Percentiles rank a stretch among this genome's conserved stretches.
Evolutionary conservation across 2,797 vertebrate species (phyloP).

Genomic region (Crocodylus rhombifer): DNA sequence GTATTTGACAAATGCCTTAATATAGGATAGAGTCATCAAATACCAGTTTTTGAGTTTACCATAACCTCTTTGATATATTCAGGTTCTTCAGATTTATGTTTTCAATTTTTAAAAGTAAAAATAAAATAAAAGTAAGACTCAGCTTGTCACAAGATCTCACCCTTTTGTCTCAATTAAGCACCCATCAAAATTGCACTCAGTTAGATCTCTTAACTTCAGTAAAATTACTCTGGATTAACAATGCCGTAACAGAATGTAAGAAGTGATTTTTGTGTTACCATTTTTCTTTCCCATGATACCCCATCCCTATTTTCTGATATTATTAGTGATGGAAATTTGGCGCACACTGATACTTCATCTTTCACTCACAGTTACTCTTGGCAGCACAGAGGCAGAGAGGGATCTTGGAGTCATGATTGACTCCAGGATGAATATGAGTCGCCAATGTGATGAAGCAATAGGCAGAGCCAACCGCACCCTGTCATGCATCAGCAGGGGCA

Average conservation of each 20-base stretch:
- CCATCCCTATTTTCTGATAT: slow-evolving; percentile 30
- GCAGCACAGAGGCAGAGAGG: too few relatives aligned
- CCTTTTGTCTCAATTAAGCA: not conserved
- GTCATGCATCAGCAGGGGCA: too few relatives aligned
- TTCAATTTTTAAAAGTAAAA: too few relatives aligned
- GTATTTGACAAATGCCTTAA: not conserved
- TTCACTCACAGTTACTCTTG: slow-evolving; percentile 34
- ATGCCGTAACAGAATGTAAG: slow-evolving; percentile 5
- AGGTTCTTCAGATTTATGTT: too few relatives aligned
- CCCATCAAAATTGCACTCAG: not conserved
- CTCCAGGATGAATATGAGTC: too few relatives aligned
- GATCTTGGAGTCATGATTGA: too few relatives aligned
- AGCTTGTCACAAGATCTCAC: not conserved
- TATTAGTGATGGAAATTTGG: slow-evolving; percentile 11
- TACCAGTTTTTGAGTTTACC: too few relatives aligned
- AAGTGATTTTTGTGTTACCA: slow-evolving; percentile 22
- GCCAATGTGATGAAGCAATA: too few relatives aligned
- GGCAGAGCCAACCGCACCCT: too few relatives aligned
- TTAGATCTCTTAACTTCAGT: not conserved
- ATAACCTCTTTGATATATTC: too few relatives aligned
- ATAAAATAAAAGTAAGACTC: not conserved
- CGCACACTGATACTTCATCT: not conserved
- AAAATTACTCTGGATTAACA: slow-evolving; percentile 5
- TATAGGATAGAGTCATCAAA: too few relatives aligned
- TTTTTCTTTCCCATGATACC: slow-evolving; percentile 34